These are phyloP conservation scores for Phylloscopus trochilus DNA, from an alignment of 2,113 vertebrate genomes.

Conservation along the genomic window DNA sequence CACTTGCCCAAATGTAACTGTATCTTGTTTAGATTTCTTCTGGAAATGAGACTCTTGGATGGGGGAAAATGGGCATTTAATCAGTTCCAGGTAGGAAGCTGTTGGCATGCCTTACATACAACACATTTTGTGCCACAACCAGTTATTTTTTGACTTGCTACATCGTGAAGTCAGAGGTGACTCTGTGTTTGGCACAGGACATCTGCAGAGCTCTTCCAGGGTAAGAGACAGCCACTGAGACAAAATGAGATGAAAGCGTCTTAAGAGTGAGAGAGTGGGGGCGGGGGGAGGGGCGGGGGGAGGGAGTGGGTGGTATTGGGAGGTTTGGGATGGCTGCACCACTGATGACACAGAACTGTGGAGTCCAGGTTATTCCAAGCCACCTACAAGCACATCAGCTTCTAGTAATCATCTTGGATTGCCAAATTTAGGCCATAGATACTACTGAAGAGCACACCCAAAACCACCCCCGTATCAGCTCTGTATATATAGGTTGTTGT, in stretches of 20 bases:
- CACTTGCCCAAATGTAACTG: background rate
- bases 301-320: background rate
- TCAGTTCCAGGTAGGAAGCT: background rate
- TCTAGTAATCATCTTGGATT: background rate
- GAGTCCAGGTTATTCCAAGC: background rate
- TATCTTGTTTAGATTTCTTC: background rate
- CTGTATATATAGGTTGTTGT: background rate
- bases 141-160: background rate
- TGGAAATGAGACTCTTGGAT: background rate
- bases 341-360: background rate
- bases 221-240: background rate
- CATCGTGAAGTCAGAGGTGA: background rate
- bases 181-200: background rate
- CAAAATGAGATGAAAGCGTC: background rate
- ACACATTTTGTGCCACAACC: background rate
- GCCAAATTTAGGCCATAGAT: background rate
- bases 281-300: no score
- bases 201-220: background rate
- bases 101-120: no score
- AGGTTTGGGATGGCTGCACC: background rate
- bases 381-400: background rate
- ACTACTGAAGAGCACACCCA: rapidly evolving
- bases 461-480: background rate
- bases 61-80: background rate
- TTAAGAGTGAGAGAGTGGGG: no score